Evolutionary conservation across 1,140 invertebrate species (phyloP), one percentile per base, ranked within the genome.

Genomic region (Orius insidiosus): DNA sequence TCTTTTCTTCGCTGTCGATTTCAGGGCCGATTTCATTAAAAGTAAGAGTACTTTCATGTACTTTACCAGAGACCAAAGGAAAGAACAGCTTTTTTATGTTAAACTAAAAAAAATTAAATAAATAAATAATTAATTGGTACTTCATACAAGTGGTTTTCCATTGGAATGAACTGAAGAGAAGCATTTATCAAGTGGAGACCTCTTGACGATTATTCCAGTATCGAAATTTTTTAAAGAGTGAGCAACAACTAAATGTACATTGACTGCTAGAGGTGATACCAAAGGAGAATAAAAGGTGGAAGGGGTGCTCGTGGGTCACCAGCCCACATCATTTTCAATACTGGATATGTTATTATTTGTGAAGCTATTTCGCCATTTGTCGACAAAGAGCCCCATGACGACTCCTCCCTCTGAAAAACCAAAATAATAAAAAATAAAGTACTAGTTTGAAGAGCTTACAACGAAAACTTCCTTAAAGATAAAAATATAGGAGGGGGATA

Each of bases 281-380:
- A 19, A 16, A 34, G 44, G n/a, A 13, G 8, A 34, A 11, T n/a
- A 15, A 18, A 13, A 3, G 34, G 31, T 10, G 44, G 34, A 10
- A 32, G 44, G 10, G 30, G 13, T 10, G 44, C 36, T 38, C 19
- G 24, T 3, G 47, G 11, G 24, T 31, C 46, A 31, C 43, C 52
- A 2, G 49, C 45, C 16, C 53, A 52, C 8, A 60, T 39, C 18
- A 67, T 55, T 1, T 53, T 35, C 45, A 58, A 55, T 1, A 69
- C 37, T 3, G 68, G 69, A 51, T 70, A 60, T 2, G 69, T 58
- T 0, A 73, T 57, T 9, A 66, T 58, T 9, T 67, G 56, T 0
- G 61, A 60, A 2, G 60, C 52, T 9, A 61, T 44, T 33, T 71
- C 63, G 16, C 56, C 16, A 10, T 43, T 14, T 13, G 18, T 33